Base-by-base conservation (phyloP, 2,888 invertebrate genomes). In the Rapana venosa region DNA sequence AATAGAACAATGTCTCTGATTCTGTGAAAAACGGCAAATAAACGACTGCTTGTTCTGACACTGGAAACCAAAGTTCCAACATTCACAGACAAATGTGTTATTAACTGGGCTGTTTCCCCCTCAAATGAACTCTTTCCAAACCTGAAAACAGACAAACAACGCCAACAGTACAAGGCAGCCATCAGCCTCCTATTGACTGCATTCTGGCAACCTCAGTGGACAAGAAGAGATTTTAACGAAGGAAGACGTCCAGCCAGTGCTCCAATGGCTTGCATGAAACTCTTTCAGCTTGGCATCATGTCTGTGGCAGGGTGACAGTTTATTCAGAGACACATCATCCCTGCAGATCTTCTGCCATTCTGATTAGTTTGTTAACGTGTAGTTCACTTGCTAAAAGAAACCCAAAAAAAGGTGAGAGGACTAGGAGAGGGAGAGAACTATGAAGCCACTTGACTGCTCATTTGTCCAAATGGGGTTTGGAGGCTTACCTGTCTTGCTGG, bases 341-440 rank as follows among this genome's bases (percentile, higher is more conserved):
- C n/a, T n/a, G n/a, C n/a, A n/a, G 35, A 79, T 79, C 79, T 79
- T 20, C 79, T 79, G 79, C 79, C 79, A 79, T 79, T 32, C 17
- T 35, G 17, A 35, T 1, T 79, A 79, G 77, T 32, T 32, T 79
- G 13, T 32, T 2, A 47, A 5, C 32, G 30, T 32, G 79, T 17
- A 35, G 32, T 32, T 15, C 35, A 17, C 32, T 79, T 32, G 79
- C 32, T 79, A 17, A 5, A n/a, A 35, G 79, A 17, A 26, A 11
- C 77, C 17, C 4, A n/a, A 15, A 17, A 4, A 1, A 26, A 5
- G 8, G 17, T 15, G 17, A 26, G 22, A 11, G 17, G 32, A 17
- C 79, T 35, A n/a, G n/a, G n/a, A n/a, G n/a, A n/a, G n/a, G n/a
- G n/a, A n/a, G n/a, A n/a, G n/a, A n/a, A n/a, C n/a, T n/a, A n/a